A percentile compares a stretch with the other conserved stretches of the same genome.
These are phyloP conservation scores for Zootermopsis nevadensis DNA, from an alignment of 2,888 invertebrate species.

Conservation along the genomic window DNA sequence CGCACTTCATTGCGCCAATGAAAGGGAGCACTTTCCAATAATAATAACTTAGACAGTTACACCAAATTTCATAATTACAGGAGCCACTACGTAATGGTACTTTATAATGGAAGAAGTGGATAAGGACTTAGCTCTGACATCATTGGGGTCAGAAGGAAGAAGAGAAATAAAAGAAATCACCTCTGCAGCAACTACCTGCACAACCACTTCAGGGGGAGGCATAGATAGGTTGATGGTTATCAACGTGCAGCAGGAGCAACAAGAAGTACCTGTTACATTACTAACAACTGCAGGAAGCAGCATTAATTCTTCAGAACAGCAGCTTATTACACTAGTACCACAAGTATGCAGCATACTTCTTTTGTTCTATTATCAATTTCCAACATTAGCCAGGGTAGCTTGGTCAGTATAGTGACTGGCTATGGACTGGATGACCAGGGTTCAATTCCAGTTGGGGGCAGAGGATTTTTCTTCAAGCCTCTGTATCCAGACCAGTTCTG, in stretches of 20 bases:
- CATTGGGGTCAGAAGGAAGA: background rate
- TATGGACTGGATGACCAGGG: too few relatives aligned
- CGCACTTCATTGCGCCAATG: too few relatives aligned
- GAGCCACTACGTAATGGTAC: background rate
- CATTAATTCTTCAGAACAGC: constrained; percentile 14
- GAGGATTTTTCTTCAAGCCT: too few relatives aligned
- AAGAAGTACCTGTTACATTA: constrained; percentile 16
- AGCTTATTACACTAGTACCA: constrained; percentile 22
- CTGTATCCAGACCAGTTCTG: too few relatives aligned
- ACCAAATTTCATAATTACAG: background rate
- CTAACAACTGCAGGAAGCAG: background rate
- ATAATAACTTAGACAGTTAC: background rate
- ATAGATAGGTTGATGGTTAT: constrained; percentile 24
- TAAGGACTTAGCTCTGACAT: constrained; percentile 11
- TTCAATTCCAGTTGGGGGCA: too few relatives aligned
- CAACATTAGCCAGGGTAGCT: too few relatives aligned
- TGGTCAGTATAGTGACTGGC: too few relatives aligned
- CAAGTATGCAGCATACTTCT: background rate
- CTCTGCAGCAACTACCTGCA: background rate
- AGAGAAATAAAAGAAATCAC: background rate
- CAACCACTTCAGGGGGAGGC: too few relatives aligned
- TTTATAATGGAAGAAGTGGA: constrained; percentile 16
- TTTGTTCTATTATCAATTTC: background rate
- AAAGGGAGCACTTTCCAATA: too few relatives aligned
- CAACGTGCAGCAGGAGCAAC: constrained; percentile 10